These are phyloP conservation scores for Diphyllodes magnificus DNA, from an alignment of 2,113 vertebrate genomes.

Conservation along the genomic window DNA sequence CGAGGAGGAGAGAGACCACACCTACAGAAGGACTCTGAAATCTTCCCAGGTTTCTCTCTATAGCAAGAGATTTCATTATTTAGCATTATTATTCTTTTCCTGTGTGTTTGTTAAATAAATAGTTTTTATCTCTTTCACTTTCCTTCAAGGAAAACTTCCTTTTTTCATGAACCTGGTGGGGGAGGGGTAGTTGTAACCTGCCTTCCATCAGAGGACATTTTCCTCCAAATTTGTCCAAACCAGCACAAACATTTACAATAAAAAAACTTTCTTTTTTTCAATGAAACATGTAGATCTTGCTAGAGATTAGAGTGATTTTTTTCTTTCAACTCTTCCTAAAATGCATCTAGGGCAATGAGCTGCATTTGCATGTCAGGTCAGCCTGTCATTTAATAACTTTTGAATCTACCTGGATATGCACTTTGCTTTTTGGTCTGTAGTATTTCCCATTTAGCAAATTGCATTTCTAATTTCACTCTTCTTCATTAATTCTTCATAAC, in stretches of 20 bases:
- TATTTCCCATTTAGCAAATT: background rate
- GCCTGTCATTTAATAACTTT: background rate
- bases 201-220: no score
- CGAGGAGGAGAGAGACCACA: no score
- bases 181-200: no score
- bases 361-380: background rate
- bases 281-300: background rate
- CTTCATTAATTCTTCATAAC: background rate
- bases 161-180: no score
- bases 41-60: no score
- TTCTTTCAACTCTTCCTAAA: background rate
- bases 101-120: no score
- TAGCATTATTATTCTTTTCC: no score
- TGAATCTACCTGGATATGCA: background rate
- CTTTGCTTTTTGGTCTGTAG: background rate
- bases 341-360: background rate
- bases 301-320: background rate
- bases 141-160: no score
- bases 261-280: background rate
- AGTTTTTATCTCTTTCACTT: no score
- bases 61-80: no score
- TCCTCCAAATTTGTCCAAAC: no score
- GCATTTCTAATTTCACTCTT: background rate
- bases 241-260: background rate
- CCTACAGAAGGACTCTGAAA: no score